These are phyloP conservation scores for Euclidia mi DNA, from an alignment of 2,888 invertebrate genomes.

Conservation along the genomic window DNA sequence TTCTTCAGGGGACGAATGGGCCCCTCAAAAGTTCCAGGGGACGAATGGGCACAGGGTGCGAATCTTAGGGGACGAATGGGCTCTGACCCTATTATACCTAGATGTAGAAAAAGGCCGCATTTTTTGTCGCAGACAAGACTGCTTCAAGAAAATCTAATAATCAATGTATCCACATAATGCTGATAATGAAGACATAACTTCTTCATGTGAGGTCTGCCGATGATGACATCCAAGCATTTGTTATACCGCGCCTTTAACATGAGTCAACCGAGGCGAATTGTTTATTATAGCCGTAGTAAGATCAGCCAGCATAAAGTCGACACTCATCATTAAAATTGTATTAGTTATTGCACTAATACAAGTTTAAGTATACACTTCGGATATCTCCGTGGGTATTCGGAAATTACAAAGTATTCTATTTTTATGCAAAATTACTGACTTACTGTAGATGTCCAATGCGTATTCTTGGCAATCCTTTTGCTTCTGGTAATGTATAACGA, in stretches of 20 bases:
- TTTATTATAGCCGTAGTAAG: slow-evolving; percentile 14
- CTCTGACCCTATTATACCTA: too few species aligned
- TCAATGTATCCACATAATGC: not conserved
- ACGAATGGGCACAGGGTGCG: too few species aligned
- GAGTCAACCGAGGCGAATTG: slow-evolving; percentile 24
- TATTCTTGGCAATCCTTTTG: not conserved
- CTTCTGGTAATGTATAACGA: too few species aligned
- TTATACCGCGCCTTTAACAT: slow-evolving; percentile 16
- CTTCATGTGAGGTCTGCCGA: slow-evolving; percentile 15
- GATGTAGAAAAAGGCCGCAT: too few species aligned
- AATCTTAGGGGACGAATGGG: too few species aligned
- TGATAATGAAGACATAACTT: not conserved
- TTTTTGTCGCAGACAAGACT: too few species aligned
- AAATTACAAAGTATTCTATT: not conserved
- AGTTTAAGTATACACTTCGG: slow-evolving; percentile 10
- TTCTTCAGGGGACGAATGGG: too few species aligned
- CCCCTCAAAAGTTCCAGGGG: too few species aligned
- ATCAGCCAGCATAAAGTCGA: slow-evolving; percentile 10
- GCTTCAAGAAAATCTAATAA: too few species aligned
- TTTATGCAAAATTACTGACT: not conserved
- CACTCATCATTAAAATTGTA: slow-evolving; percentile 16
- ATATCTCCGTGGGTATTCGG: not conserved
- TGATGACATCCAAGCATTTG: slow-evolving; percentile 17
- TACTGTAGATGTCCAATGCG: not conserved
- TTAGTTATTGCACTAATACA: slow-evolving; percentile 16